Conservation (phyloP, 37 sponge, comb jelly and placozoan genomes). For the Spongia lamella region DNA sequence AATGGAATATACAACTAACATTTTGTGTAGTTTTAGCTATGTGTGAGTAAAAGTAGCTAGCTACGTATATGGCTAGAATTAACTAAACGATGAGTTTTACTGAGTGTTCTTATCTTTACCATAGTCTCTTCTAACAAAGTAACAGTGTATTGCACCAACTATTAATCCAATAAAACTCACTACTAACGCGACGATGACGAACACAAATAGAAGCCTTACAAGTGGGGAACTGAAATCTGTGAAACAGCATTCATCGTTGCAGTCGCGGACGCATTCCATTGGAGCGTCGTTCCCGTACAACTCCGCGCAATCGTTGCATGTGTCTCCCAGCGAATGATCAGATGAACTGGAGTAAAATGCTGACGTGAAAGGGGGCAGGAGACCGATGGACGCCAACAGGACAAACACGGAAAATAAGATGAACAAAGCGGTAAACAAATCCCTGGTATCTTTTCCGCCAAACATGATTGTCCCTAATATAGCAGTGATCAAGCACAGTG, state of each 20-base stretch:
- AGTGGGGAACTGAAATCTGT: slow-evolving; percentile 49
- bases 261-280: slow-evolving; percentile 24
- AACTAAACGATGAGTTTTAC: too few species aligned
- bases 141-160: neutral
- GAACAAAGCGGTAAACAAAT: slow-evolving; percentile 11
- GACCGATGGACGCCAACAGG: slow-evolving; percentile 25
- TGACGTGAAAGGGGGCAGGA: slow-evolving; percentile 20
- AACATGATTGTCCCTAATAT: slow-evolving; percentile 30
- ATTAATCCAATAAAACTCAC: slow-evolving; percentile 23
- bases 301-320: slow-evolving; percentile 35
- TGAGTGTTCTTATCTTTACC: too few species aligned
- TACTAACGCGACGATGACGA: slow-evolving; percentile 4
- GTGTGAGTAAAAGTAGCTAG: too few species aligned
- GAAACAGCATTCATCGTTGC: slow-evolving; percentile 66
- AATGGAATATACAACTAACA: too few species aligned
- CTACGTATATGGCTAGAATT: too few species aligned
- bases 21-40: too few species aligned
- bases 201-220: slow-evolving; percentile 22
- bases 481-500: slow-evolving; percentile 33
- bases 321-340: slow-evolving; percentile 3
- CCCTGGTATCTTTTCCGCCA: slow-evolving; percentile 6
- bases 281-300: slow-evolving; percentile 14
- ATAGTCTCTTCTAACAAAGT: too few species aligned
- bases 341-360: neutral
- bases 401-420: slow-evolving; percentile 6